Conservation (phyloP, 2,797 vertebrate genomes). For the Salarias fasciatus region DNA sequence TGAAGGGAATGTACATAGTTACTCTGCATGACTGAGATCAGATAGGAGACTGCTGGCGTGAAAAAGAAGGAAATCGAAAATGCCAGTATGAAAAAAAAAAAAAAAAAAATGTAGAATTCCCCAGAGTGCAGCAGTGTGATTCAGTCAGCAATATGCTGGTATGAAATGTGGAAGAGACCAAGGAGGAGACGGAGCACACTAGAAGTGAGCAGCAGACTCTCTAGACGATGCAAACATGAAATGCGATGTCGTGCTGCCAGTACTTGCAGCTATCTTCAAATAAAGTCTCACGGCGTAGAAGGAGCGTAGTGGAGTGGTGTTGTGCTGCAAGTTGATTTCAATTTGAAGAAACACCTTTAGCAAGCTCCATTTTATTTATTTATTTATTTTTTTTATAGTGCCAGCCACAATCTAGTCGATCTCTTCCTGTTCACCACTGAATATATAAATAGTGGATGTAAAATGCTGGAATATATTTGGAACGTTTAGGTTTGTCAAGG, state of each 20-base stretch:
- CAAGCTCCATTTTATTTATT: too few relatives aligned
- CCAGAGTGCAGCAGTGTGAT: constrained; percentile 2
- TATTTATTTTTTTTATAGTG: neutral
- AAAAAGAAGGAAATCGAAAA: constrained; percentile 23
- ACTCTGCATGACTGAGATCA: neutral
- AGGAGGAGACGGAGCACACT: constrained; percentile 11
- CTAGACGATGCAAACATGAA: constrained; percentile 19
- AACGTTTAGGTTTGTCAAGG: neutral
- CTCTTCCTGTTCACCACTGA: neutral
- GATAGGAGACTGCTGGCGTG: neutral
- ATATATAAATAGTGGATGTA: neutral
- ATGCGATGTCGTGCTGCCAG: constrained; percentile 7
- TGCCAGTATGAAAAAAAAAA: constrained; percentile 2
- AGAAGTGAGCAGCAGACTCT: constrained; percentile 24
- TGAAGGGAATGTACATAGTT: neutral
- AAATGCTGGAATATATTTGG: neutral
- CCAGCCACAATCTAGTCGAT: constrained; percentile 5
- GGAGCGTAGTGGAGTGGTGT: constrained; percentile 5
- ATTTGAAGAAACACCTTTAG: constrained; percentile 6
- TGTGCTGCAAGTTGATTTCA: constrained; percentile 5
- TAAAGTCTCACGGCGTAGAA: constrained; percentile 3
- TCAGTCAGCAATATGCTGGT: constrained; percentile 28
- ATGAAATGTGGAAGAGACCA: constrained; percentile 21
- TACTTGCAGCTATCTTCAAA: constrained; percentile 18
- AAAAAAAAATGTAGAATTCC: constrained; percentile 10